Conservation (phyloP, 2,113 vertebrate genomes). For the Aldabrachelys gigantea region DNA sequence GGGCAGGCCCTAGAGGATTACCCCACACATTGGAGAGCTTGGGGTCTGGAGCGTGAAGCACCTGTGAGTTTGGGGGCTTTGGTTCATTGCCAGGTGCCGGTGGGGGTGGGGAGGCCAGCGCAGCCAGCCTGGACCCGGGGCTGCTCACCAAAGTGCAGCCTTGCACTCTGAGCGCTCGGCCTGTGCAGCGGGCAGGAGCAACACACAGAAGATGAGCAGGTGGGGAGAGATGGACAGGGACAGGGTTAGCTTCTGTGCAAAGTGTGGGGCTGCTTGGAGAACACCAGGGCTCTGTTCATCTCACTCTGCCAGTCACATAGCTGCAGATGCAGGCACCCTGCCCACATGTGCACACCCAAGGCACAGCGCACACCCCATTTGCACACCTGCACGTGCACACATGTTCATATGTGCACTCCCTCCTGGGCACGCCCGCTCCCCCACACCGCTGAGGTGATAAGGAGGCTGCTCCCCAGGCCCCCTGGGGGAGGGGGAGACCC, state of each 20-base stretch:
- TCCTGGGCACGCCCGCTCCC: background rate
- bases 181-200: no score
- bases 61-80: no score
- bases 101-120: no score
- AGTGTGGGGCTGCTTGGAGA: background rate
- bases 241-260: background rate
- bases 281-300: background rate
- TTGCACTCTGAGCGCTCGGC: no score
- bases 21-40: no score
- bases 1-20: no score
- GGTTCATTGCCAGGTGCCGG: no score
- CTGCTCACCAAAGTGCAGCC: background rate
- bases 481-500: background rate
- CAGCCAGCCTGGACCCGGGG: no score
- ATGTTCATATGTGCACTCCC: accelerated
- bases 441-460: accelerated
- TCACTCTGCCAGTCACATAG: background rate
- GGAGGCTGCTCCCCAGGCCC: background rate
- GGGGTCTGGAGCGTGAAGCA: no score
- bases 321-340: background rate
- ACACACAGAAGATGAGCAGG: no score
- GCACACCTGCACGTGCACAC: accelerated
- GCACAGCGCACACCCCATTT: no score
- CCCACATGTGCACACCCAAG: accelerated
- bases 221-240: background rate